phyloP scores from a whole-genome alignment of 2,888 invertebrate genomes.

The Leptopterna dolabrata region DNA sequence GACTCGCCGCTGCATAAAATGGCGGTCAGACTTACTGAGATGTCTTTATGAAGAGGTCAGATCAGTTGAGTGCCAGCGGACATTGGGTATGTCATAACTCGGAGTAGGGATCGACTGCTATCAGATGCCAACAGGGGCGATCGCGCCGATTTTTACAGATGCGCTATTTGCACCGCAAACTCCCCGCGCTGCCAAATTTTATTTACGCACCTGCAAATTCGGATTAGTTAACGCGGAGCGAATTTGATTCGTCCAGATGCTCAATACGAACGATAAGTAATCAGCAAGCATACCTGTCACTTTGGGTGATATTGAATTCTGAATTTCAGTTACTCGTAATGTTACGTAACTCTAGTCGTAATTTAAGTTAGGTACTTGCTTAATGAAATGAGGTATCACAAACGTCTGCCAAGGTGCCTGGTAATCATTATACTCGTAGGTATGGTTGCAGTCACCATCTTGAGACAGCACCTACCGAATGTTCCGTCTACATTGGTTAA shows the following conservation, averaged over 20 bases:
- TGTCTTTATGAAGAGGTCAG: neutral
- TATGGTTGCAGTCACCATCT: no score
- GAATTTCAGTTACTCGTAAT: no score
- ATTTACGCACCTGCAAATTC: neutral
- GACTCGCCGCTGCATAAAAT: neutral
- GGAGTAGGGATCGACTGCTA: neutral
- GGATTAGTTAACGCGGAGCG: neutral
- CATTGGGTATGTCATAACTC: slow-evolving; percentile 17
- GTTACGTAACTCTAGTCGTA: no score
- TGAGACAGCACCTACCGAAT: no score
- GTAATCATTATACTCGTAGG: no score
- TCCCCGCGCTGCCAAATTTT: neutral
- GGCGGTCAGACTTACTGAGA: neutral
- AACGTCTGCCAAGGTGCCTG: no score
- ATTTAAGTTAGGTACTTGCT: no score
- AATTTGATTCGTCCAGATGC: neutral
- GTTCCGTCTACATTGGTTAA: no score
- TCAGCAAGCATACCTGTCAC: no score
- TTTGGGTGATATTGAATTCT: no score
- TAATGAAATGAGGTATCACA: no score
- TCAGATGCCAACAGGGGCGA: slow-evolving; percentile 3
- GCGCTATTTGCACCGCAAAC: neutral
- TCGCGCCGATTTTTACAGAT: neutral
- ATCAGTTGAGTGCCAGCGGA: neutral
- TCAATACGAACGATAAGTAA: neutral